Evolutionary conservation across 2,888 invertebrate species (phyloP).

Genomic region (Agonopterix arenella): DNA sequence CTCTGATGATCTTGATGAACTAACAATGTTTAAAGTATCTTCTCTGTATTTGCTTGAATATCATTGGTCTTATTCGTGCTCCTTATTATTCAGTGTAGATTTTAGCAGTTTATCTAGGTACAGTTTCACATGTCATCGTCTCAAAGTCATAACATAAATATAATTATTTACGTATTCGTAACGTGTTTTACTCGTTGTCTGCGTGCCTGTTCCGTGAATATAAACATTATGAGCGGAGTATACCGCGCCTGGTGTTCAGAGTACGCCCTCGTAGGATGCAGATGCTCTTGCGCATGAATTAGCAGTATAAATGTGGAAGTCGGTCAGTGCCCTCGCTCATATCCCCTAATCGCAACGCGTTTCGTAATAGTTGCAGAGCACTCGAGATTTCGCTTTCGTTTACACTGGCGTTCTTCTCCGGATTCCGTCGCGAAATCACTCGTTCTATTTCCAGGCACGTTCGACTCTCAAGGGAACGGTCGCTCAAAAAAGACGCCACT

Average conservation of each 20-base stretch:
- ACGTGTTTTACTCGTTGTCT: slow-evolving; percentile 37
- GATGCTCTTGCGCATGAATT: slow-evolving; percentile 66
- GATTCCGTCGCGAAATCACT: slow-evolving; percentile 35
- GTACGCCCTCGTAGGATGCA: slow-evolving; percentile 48
- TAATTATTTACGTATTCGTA: slow-evolving; percentile 60
- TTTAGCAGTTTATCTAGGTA: slow-evolving; percentile 46
- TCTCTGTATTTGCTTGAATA: slow-evolving; percentile 37
- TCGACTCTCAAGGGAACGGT: slow-evolving; percentile 22
- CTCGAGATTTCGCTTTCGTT: slow-evolving; percentile 61
- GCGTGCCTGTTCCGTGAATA: slow-evolving; percentile 51
- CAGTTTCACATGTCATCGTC: slow-evolving; percentile 62
- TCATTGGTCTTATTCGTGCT: slow-evolving; percentile 35
- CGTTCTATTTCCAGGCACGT: slow-evolving; percentile 43
- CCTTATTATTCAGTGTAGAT: slow-evolving; percentile 47
- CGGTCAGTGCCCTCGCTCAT: slow-evolving; percentile 66
- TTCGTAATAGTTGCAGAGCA: slow-evolving; percentile 55
- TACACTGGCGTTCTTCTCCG: slow-evolving; percentile 32
- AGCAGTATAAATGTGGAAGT: slow-evolving; percentile 70
- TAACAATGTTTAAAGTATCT: slow-evolving; percentile 19
- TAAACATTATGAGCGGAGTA: slow-evolving; percentile 46
- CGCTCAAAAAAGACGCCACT: slow-evolving; percentile 29
- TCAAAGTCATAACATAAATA: slow-evolving; percentile 47
- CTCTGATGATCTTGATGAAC: no score
- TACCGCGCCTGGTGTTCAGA: slow-evolving; percentile 28
- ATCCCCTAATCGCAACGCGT: slow-evolving; percentile 60